Base-by-base conservation (phyloP, 2,888 invertebrate genomes). In the Bellardia pandia region DNA sequence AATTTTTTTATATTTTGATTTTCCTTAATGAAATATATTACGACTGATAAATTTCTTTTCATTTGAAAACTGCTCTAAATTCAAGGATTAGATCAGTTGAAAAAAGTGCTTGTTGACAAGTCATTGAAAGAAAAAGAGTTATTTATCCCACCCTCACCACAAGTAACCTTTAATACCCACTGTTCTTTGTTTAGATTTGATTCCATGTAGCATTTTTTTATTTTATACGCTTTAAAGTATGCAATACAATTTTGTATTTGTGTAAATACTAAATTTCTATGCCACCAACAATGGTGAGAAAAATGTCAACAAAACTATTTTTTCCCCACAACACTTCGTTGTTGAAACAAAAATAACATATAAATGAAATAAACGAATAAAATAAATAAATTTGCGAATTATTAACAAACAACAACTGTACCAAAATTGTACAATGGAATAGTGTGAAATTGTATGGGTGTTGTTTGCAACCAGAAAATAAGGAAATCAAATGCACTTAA, bases 341-440 rank as follows among this genome's bases (percentile, higher is more conserved):
- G 30, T 58, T 33, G 2, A 56, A 68, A 37, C 11, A 60, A 69
- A 56, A 56, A 62, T 33, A 23, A n/a, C 7, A 42, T n/a, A 69
- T 30, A 62, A 60, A 60, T 42, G 23, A 82, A 76, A 76, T 62
- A 82, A 64, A 75, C 33, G 42, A 75, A 69, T 76, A 74, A 75
- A 75, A 69, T 75, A 85, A 85, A 85, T 85, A 75, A 80, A 85
- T 85, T 75, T 85, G 42, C 75, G 64, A 62, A 62, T 85, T 85
- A 80, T 80, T 75, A 64, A 64, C 68, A 80, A 85, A 75, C 79
- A 79, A 79, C 75, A 80, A 80, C 75, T 69, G 62, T 53, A 74
- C 23, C 45, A 60, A 72, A 78, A 78, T 84, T 78, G 58, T 30
- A 53, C 53, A 75, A 85, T 64, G 64, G 40, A 75, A 75, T 66